phyloP scores from a whole-genome alignment of 2,888 invertebrate genomes.

The Drosophila pegasa region DNA sequence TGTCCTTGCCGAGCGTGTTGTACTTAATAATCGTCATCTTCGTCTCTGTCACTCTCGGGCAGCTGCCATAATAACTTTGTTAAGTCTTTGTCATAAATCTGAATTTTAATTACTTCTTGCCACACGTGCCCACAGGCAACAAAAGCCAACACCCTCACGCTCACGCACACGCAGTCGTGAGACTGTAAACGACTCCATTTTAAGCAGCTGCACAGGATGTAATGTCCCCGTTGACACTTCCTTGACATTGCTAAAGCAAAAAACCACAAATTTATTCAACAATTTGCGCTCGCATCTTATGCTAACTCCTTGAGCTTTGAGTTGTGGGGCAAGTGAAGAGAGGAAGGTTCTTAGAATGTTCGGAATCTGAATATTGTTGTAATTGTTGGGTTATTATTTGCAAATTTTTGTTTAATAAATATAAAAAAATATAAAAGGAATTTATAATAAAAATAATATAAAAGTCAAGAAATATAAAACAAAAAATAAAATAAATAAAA shows the following conservation, averaged over 20 bases:
- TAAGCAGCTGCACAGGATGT: conserved; percentile 34
- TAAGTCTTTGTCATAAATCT: conserved; percentile 75
- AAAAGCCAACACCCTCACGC: not conserved
- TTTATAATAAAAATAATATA: no score
- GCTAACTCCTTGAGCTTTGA: not conserved
- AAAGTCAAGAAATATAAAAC: no score
- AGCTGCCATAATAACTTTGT: conserved; percentile 64
- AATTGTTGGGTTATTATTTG: no score
- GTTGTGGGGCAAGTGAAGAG: not conserved
- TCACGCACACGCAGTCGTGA: conserved; percentile 1
- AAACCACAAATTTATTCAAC: not conserved
- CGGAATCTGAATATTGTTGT: no score
- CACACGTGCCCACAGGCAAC: conserved; percentile 7
- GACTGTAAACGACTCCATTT: conserved; percentile 42
- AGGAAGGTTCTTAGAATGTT: no score
- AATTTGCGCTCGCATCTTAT: not conserved
- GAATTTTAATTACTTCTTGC: conserved; percentile 68
- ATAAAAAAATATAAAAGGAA: no score
- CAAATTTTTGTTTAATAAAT: no score
- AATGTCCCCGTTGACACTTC: conserved; percentile 35
- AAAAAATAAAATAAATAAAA: no score
- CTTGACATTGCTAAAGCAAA: conserved; percentile 2
- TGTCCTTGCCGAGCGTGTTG: conserved; percentile 11
- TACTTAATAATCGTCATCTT: conserved; percentile 26
- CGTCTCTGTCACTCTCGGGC: conserved; percentile 39